Base-by-base conservation (phyloP, 2,797 vertebrate genomes). In the Fistularia commersonii region DNA sequence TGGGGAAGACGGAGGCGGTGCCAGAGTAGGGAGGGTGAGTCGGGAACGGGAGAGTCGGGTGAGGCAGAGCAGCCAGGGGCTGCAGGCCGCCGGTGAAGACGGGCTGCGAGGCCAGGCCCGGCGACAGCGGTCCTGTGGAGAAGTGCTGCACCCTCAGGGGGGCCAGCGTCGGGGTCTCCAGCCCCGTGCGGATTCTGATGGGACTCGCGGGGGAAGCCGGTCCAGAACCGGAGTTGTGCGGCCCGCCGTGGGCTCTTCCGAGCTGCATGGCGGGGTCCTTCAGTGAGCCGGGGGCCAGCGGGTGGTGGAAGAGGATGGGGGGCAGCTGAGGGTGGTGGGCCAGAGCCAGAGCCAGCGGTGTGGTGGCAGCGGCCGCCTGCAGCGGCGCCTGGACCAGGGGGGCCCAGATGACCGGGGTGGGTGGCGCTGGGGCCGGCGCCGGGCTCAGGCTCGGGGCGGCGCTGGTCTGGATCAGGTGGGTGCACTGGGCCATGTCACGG, bases 401-500 rank as follows among this genome's bases (percentile, higher is more conserved):
- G 0, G 96, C 95, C 97, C 97, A 99, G 85, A 99, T 98, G 73
- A 97, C 90, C 0, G 95, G 93, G 0, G 92, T 90, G 50, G 93
- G 91, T 0, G 92, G 86, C 0, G 94, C 88, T 0, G 92, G 83
- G 1, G 87, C 79, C 0, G 73, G 69, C 1, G 70, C 42, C 0
- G 82, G 69, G 0, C 82, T 87, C 0, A 91, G 86, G 0, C 82
- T 87, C 72, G 91, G 92, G 0, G 86, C 57, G 0, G 85, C 68
- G 0, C 88, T 88, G 0, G 90, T 90, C 80, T 96, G 94, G 55
- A 91, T 87, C 0, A 93, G 91, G 75, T 93, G 94, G 0, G 94
- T 93, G 2, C 93, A 94, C 45, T 96, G 93, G 6, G 97, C 95
- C 97, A 99, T 99, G 86, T 99, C 96, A 0, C 97, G 90, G 86